Evolutionary conservation across 2,797 vertebrate species (phyloP), one percentile per base, ranked within the genome.

Genomic region (Phyllotis vaccarum): DNA sequence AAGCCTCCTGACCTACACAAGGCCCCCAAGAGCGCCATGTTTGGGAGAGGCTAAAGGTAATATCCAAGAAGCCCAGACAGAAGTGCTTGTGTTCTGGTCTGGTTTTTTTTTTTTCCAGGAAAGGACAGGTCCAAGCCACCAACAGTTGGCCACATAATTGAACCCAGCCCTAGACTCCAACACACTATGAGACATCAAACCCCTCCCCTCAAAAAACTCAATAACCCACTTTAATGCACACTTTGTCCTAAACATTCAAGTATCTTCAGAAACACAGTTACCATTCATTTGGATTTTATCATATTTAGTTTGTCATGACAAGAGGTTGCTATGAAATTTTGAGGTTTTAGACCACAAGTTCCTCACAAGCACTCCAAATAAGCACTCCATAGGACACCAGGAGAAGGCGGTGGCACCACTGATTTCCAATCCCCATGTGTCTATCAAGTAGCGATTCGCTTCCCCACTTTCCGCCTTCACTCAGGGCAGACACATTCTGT

Each of bases 261-360:
- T 22, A 62, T 78, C 75, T 82, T 88, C 82, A 64, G 66, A 75
- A 19, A 75, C 68, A 56, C 56, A 75, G 60, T 72, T 93, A 11
- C 64, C 86, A 94, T 86, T 94, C 31, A 83, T 85, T 85, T 90
- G 52, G 52, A 72, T 64, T 88, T 80, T 79, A 95, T 34, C 78
- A 93, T 70, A 83, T 76, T 80, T 64, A 81, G 8, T 91, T 79
- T 64, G 29, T 21, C 17, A 8, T 88, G 43, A 94, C 70, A 82
- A 89, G 82, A 43, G 90, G 83, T 46, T 52, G 43, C 83, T 83
- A 43, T 60, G 74, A 95, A 70, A 97, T 92, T 54, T 64, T 80
- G 34, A 86, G 10, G 43, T 92, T 60, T 91, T 92, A 78, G 68
- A 85, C 54, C 31, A 82, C 29, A n/a, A 90, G 66, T 88, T 93